phyloP scores from a whole-genome alignment of 2,797 vertebrate species.

The Philypnodon macrostomus region DNA sequence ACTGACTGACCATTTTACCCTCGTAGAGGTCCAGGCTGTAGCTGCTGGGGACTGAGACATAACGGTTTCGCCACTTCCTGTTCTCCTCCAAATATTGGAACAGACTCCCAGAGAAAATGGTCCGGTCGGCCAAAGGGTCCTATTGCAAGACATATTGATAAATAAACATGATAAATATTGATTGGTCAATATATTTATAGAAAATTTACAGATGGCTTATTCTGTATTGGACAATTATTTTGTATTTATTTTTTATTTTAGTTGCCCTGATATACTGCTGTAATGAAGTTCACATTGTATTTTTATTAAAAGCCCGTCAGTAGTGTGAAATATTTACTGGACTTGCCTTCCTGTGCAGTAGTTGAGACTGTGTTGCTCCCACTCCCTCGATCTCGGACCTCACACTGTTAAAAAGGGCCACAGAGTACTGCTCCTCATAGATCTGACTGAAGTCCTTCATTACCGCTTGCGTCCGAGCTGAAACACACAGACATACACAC shows the following conservation, averaged over 20 bases:
- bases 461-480: conserved; percentile 82
- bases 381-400: conserved; percentile 91
- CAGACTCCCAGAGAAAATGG: conserved; percentile 91
- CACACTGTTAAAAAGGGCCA: conserved; percentile 91
- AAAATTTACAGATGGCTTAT: too few relatives aligned
- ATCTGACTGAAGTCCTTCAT: conserved; percentile 81
- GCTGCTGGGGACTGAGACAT: conserved; percentile 84
- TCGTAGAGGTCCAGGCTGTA: conserved; percentile 86
- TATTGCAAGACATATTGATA: too few relatives aligned
- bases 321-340: too few relatives aligned
- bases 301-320: too few relatives aligned
- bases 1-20: conserved; percentile 78
- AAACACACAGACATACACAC: conserved; percentile 15
- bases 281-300: too few relatives aligned
- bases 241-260: too few relatives aligned
- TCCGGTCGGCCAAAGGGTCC: conserved; percentile 84
- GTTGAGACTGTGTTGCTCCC: conserved; percentile 83
- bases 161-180: too few relatives aligned
- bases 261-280: too few relatives aligned
- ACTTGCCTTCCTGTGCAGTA: conserved; percentile 91
- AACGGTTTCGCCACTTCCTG: conserved; percentile 94
- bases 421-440: conserved; percentile 87
- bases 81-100: conserved; percentile 94
- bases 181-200: too few relatives aligned
- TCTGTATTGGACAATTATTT: too few relatives aligned